phyloP scores from a whole-genome alignment of 2,888 invertebrate species.

The Lithophane leautieri region DNA sequence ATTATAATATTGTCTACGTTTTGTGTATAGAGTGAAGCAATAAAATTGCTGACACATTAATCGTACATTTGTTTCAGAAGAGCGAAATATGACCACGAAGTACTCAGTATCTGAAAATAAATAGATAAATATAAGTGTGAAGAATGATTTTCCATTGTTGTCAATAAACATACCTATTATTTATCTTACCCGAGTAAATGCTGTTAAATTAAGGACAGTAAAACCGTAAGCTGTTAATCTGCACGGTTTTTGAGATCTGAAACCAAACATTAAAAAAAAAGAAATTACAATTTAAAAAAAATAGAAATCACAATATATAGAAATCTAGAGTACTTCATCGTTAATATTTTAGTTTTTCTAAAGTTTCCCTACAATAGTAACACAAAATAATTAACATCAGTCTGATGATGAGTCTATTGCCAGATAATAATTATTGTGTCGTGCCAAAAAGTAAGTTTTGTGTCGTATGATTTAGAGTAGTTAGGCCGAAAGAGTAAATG shows the following conservation, averaged over 20 bases:
- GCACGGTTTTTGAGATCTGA: constrained; percentile 77
- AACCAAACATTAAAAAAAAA: constrained; percentile 40
- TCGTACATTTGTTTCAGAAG: constrained; percentile 73
- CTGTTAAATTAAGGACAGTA: constrained; percentile 73
- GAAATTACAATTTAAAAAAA: too few relatives aligned
- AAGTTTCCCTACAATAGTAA: not conserved
- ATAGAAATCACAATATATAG: not conserved
- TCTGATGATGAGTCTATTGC: too few relatives aligned
- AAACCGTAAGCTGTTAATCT: constrained; percentile 77
- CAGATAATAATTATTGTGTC: too few relatives aligned
- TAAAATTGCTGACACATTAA: constrained; percentile 5
- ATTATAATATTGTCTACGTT: not conserved
- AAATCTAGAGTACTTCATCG: not conserved
- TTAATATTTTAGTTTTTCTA: not conserved
- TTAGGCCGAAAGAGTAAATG: too few relatives aligned
- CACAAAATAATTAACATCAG: constrained; percentile 8
- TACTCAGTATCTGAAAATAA: constrained; percentile 78
- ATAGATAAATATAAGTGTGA: not conserved
- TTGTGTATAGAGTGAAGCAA: not conserved
- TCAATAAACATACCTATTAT: not conserved
- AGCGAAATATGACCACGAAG: constrained; percentile 81
- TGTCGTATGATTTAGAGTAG: too few relatives aligned
- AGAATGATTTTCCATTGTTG: not conserved
- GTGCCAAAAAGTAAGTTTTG: not conserved
- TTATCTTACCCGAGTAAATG: constrained; percentile 73